phyloP scores from a whole-genome alignment of 2,113 vertebrate genomes.

The Muntiacus reevesi region DNA sequence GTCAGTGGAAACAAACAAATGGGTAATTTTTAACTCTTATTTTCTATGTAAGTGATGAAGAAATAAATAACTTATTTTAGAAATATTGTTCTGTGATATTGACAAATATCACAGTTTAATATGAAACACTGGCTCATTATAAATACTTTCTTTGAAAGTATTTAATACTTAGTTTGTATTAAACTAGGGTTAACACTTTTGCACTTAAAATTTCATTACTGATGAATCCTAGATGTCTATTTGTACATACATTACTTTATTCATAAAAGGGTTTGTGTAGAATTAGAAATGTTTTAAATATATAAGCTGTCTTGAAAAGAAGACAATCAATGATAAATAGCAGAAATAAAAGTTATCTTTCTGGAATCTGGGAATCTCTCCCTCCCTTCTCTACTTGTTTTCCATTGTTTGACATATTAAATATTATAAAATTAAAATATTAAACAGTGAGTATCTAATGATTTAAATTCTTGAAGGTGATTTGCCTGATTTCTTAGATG shows the following conservation, averaged over 20 bases:
- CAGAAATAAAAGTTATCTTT: background rate
- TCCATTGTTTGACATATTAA: background rate
- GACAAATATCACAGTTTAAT: background rate
- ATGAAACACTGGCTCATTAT: background rate
- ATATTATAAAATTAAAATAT: background rate
- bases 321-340: background rate
- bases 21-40: background rate
- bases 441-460: background rate
- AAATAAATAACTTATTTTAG: background rate
- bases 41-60: background rate
- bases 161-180: background rate
- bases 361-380: background rate
- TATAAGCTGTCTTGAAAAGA: slow-evolving; percentile 11
- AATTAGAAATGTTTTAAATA: background rate
- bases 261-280: background rate
- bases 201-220: background rate
- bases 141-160: background rate
- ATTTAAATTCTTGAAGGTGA: background rate
- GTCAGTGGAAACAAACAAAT: background rate
- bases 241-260: background rate
- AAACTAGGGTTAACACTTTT: background rate
- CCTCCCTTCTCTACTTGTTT: background rate
- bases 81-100: background rate
- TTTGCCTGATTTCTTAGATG: background rate
- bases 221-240: background rate